These are phyloP conservation scores for Actinia equina DNA, from an alignment of 64 coral and sea anemone genomes.

Conservation along the genomic window DNA sequence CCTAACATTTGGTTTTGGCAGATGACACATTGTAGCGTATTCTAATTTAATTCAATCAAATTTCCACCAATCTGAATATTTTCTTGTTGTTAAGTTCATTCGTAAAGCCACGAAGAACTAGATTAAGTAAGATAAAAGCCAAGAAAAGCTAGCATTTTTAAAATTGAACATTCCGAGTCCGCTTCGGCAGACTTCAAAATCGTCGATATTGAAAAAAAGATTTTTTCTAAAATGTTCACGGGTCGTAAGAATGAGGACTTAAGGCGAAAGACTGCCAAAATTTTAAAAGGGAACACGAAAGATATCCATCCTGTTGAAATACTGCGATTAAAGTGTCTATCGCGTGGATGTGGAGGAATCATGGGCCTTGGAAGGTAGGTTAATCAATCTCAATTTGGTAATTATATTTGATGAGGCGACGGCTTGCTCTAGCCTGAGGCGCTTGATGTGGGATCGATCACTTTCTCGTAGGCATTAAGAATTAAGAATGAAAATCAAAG, in stretches of 20 bases:
- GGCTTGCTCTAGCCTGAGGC: too few relatives aligned
- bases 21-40: neutral
- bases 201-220: neutral
- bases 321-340: conserved; percentile 31
- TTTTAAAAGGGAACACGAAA: conserved; percentile 15
- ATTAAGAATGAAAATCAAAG: too few relatives aligned
- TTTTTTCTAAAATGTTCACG: conserved; percentile 41
- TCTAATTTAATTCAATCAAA: neutral
- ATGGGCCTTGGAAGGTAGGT: conserved; percentile 54
- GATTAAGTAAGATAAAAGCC: neutral
- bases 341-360: conserved; percentile 47
- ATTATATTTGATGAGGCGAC: too few relatives aligned
- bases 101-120: neutral
- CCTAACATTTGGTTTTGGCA: conserved; percentile 12
- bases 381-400: neutral
- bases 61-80: neutral
- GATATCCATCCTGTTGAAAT: conserved; percentile 31
- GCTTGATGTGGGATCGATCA: too few relatives aligned
- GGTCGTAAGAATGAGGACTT: conserved; percentile 30
- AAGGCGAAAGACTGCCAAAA: conserved; percentile 17
- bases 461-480: too few relatives aligned
- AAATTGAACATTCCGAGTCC: neutral
- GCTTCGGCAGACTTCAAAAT: too few relatives aligned
- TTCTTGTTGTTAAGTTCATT: neutral
- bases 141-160: neutral